Conservation (phyloP, 2,888 invertebrate genomes). For the Trypoxylon attenuatum region DNA sequence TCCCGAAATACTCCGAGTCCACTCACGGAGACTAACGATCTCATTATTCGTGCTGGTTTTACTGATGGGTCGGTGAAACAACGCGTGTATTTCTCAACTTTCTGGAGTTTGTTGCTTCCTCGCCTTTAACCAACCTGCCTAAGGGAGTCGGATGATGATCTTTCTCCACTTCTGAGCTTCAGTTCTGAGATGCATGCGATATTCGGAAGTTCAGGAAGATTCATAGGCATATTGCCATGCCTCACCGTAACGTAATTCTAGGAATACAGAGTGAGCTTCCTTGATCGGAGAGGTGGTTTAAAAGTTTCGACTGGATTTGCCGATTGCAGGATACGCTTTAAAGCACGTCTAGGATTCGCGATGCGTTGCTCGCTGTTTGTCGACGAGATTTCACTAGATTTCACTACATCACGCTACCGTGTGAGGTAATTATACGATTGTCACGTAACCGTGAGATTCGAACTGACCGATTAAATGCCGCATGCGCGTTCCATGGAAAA, state of each 20-base stretch:
- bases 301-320: constrained; percentile 13
- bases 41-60: constrained; percentile 23
- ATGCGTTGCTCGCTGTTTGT: constrained; percentile 12
- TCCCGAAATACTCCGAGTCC: too few relatives aligned
- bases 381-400: constrained; percentile 21
- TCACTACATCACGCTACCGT: too few relatives aligned
- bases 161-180: constrained; percentile 10
- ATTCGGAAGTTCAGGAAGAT: constrained; percentile 22
- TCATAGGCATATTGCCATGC: constrained; percentile 9
- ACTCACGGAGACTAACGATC: constrained; percentile 18
- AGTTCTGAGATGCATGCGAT: constrained; percentile 23
- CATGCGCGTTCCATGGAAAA: too few relatives aligned
- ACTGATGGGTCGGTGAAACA: constrained; percentile 3
- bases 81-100: too few relatives aligned
- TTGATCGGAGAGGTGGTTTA: not conserved
- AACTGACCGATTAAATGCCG: too few relatives aligned
- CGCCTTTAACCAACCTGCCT: constrained; percentile 27
- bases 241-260: constrained; percentile 16
- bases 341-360: constrained; percentile 13
- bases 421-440: constrained; percentile 23
- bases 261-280: constrained; percentile 7
- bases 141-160: constrained; percentile 12
- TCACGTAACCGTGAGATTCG: constrained; percentile 5
- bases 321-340: constrained; percentile 9
- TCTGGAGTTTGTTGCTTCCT: not conserved